phyloP scores from a whole-genome alignment of 2,113 vertebrate genomes.

The Cacatua alba region DNA sequence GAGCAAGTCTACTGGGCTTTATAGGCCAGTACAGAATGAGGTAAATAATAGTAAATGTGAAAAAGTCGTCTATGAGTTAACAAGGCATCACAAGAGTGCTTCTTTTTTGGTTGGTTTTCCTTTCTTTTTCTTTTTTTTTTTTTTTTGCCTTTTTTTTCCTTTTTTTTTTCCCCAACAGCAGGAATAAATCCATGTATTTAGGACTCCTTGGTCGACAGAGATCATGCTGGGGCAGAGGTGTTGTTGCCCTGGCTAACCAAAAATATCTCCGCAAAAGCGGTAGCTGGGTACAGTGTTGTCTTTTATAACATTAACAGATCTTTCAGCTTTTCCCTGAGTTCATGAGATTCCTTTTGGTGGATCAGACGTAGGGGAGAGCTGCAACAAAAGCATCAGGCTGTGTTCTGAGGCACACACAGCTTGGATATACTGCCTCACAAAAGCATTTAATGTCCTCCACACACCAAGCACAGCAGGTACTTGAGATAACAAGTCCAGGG shows the following conservation, averaged over 20 bases:
- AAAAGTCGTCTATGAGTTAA: neutral
- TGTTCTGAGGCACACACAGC: neutral
- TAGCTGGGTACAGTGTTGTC: neutral
- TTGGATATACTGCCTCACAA: neutral
- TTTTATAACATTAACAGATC: neutral
- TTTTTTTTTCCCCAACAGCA: no score
- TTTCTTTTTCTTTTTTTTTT: neutral
- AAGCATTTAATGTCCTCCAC: neutral
- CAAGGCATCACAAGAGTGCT: neutral
- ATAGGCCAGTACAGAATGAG: neutral
- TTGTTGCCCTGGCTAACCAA: neutral
- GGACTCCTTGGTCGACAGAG: neutral
- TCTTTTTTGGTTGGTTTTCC: neutral
- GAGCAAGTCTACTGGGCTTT: neutral
- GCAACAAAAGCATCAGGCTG: neutral
- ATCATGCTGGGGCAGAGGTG: neutral
- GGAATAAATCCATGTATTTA: neutral
- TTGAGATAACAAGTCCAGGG: constrained; percentile 1
- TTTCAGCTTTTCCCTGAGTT: neutral
- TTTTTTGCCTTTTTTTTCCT: no score
- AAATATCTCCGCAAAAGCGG: neutral
- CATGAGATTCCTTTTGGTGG: neutral
- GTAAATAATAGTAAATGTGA: neutral
- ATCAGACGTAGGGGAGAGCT: neutral
- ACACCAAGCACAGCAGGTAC: neutral